Evolutionary conservation across 2,113 vertebrate genomes (phyloP).

Genomic region (Bubalus kerabau): DNA sequence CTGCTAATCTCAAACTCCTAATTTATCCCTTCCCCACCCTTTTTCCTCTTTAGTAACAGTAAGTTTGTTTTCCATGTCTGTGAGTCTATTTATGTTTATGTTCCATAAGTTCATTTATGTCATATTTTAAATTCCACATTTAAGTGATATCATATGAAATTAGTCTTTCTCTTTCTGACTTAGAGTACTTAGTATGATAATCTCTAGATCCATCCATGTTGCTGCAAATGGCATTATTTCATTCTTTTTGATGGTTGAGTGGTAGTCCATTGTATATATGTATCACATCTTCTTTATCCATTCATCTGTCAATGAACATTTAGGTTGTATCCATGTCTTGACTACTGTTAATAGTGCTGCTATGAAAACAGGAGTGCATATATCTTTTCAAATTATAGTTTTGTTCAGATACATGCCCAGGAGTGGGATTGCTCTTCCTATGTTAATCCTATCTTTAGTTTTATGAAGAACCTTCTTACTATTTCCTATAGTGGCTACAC

Average conservation of each 20-base stretch:
- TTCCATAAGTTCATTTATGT: not conserved
- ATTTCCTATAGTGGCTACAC: not conserved
- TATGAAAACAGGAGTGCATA: not conserved
- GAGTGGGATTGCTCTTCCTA: not conserved
- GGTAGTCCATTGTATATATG: not conserved
- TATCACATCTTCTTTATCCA: not conserved
- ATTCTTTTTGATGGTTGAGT: not conserved
- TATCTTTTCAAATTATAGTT: not conserved
- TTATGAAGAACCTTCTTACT: not conserved
- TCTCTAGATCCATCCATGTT: not conserved
- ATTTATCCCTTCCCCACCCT: not conserved
- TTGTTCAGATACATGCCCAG: not conserved
- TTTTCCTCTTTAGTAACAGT: not conserved
- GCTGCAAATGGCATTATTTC: not conserved
- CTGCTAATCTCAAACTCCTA: not conserved
- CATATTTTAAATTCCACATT: not conserved
- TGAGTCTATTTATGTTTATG: not conserved
- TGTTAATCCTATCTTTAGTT: not conserved
- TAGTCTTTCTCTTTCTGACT: not conserved
- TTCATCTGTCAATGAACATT: not conserved
- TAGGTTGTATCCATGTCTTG: not conserved
- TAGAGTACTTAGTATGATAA: not conserved
- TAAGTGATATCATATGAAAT: not conserved
- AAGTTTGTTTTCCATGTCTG: not conserved
- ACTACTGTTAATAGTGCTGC: not conserved